A percentile compares a stretch with the other conserved stretches of the same genome.
phyloP scores from a whole-genome alignment of 2,113 vertebrate genomes.

The Numenius arquata region DNA sequence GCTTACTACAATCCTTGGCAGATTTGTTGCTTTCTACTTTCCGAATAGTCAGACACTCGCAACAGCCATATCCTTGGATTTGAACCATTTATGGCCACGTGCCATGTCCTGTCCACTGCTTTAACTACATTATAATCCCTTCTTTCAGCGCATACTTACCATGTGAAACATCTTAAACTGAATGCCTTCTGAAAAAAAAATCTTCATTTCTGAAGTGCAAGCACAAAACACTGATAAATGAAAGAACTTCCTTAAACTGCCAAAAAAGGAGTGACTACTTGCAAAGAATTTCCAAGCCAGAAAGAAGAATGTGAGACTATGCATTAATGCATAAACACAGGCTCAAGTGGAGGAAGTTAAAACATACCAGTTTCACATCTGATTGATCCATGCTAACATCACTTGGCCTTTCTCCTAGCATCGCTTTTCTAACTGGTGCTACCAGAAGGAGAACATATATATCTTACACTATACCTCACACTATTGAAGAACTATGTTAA shows the following conservation, averaged over 20 bases:
- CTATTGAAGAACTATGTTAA: fast-evolving
- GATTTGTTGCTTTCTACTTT: not conserved
- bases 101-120: not conserved
- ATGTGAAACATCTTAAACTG: not conserved
- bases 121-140: not conserved
- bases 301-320: not conserved
- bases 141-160: not conserved
- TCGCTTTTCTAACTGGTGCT: not conserved
- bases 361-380: not conserved
- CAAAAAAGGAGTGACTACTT: not conserved
- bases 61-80: not conserved
- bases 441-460: not conserved
- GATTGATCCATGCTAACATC: not conserved
- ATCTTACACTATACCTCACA: not conserved
- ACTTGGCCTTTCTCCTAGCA: not conserved
- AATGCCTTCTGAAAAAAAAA: not conserved
- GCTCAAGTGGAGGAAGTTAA: not conserved
- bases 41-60: not conserved
- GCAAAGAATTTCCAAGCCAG: not conserved
- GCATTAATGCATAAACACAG: not conserved
- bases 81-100: not conserved
- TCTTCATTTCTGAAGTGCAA: not conserved
- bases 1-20: not conserved
- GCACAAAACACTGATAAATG: not conserved
- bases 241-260: not conserved